These are phyloP conservation scores for Myiopsitta monachus DNA, from an alignment of 2,113 vertebrate species.

Conservation along the genomic window DNA sequence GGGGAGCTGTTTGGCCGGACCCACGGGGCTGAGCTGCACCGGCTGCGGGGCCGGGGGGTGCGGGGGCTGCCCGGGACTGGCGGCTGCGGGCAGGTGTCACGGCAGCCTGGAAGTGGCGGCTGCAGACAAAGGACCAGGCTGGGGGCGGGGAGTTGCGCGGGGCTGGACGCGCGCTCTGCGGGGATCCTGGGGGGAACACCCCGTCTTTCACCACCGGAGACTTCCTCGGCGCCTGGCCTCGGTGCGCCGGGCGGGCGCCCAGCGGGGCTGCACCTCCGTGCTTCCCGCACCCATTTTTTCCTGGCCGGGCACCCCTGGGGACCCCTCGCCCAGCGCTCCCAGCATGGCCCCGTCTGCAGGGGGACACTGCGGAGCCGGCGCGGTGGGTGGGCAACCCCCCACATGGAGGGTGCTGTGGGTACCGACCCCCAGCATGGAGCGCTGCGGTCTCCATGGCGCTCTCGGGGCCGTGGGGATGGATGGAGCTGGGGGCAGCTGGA, in stretches of 20 bases:
- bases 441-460: not conserved
- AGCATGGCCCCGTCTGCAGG: not conserved
- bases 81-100: constrained; percentile 36
- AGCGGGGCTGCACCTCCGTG: not conserved
- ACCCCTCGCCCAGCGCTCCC: not conserved
- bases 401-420: not conserved
- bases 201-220: not conserved
- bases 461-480: not conserved
- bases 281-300: fast-evolving
- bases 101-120: constrained; percentile 45
- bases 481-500: not conserved
- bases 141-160: constrained; percentile 38
- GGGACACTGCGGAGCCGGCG: not conserved
- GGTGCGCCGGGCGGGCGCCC: not conserved
- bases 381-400: not conserved
- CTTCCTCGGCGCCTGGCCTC: not conserved
- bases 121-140: constrained; percentile 60
- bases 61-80: not conserved
- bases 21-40: not conserved
- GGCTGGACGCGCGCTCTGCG: constrained; percentile 30
- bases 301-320: not conserved
- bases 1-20: not conserved
- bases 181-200: not conserved
- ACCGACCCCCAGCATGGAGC: not conserved
- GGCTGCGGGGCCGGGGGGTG: not conserved